Conservation (phyloP, 2,113 vertebrate genomes). For the Crypturellus undulatus region DNA sequence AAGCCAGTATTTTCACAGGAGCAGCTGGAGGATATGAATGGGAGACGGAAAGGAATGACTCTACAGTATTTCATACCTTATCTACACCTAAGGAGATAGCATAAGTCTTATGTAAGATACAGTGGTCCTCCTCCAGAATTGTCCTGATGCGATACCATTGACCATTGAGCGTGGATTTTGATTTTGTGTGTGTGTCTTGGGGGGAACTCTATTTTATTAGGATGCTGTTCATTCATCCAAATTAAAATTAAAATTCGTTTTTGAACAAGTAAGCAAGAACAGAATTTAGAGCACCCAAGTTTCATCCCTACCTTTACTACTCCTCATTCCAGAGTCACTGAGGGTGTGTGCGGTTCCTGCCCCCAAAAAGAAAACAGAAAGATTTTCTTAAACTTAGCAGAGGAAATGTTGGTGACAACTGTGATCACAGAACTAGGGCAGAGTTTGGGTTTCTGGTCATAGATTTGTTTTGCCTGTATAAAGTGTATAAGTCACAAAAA, state of each 20-base stretch:
- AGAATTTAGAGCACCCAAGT: neutral
- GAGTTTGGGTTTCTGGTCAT: neutral
- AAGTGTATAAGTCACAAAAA: neutral
- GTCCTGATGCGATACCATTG: neutral
- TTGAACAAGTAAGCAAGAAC: neutral
- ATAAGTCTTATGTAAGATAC: neutral
- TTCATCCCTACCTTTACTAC: neutral
- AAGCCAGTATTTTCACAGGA: neutral
- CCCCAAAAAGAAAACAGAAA: neutral
- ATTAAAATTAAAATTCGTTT: neutral
- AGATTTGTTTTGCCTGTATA: neutral
- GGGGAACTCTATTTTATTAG: neutral
- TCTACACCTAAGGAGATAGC: neutral
- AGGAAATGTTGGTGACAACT: neutral
- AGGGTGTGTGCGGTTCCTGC: too few relatives aligned
- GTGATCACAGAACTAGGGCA: neutral
- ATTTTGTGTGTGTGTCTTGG: too few relatives aligned
- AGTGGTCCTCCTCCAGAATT: too few relatives aligned
- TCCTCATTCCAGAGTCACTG: neutral
- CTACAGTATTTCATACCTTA: neutral
- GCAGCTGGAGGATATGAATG: fast-evolving
- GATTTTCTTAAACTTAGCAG: neutral
- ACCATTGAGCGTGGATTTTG: neutral
- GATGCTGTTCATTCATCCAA: neutral
- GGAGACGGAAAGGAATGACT: neutral